Evolutionary conservation across 1,140 invertebrate genomes (phyloP).

Genomic region (Sarcophaga peregrina): DNA sequence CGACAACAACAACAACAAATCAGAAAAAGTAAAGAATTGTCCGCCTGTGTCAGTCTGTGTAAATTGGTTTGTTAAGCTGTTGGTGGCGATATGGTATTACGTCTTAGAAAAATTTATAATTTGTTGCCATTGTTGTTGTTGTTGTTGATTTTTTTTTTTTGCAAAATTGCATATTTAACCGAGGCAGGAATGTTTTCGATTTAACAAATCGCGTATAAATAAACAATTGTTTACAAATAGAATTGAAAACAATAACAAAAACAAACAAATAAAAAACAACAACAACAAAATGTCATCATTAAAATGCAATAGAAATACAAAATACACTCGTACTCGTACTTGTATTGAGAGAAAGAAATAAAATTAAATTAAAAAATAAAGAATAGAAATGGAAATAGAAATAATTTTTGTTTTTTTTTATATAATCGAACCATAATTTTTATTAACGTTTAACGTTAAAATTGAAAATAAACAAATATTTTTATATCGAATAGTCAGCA

Average conservation of each 20-base stretch:
- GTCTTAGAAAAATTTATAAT: background rate
- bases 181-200: background rate
- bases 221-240: conserved; percentile 15
- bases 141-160: background rate
- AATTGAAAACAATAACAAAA: background rate
- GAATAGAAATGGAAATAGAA: too few relatives aligned
- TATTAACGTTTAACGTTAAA: too few relatives aligned
- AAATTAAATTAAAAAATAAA: too few relatives aligned
- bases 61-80: background rate
- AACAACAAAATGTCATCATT: background rate
- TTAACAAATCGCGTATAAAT: background rate
- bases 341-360: too few relatives aligned
- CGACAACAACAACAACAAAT: too few relatives aligned
- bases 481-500: too few relatives aligned
- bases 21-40: too few relatives aligned
- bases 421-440: too few relatives aligned
- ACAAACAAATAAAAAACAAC: background rate
- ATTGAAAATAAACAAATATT: too few relatives aligned
- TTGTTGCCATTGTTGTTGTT: background rate
- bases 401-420: too few relatives aligned
- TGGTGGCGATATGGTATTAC: background rate
- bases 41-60: background rate
- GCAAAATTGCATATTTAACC: background rate
- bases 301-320: too few relatives aligned
- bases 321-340: too few relatives aligned